Evolutionary conservation across 2,888 invertebrate species (phyloP).

Genomic region (Cryptosula pallasiana): DNA sequence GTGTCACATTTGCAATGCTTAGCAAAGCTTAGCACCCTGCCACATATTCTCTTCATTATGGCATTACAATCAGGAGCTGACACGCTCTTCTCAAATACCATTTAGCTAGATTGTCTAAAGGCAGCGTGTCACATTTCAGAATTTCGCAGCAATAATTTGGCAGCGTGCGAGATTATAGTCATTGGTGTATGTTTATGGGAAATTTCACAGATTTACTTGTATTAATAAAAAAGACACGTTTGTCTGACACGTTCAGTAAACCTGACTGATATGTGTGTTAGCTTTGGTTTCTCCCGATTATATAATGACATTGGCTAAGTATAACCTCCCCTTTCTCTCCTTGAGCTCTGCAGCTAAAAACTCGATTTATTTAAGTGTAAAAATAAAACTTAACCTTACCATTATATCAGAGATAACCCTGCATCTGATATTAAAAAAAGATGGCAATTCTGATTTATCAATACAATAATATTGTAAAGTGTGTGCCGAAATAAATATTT

Average conservation of each 20-base stretch:
- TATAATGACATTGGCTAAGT: too few relatives aligned
- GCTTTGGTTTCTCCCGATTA: too few relatives aligned
- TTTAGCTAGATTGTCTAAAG: neutral
- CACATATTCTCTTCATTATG: neutral
- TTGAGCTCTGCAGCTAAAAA: too few relatives aligned
- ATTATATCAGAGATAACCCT: too few relatives aligned
- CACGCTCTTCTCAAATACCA: neutral
- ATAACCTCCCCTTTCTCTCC: too few relatives aligned
- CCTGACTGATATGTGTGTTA: too few relatives aligned
- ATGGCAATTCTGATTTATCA: too few relatives aligned
- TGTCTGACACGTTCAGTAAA: neutral
- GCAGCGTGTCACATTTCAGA: neutral
- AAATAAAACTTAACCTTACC: too few relatives aligned
- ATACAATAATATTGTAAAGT: too few relatives aligned
- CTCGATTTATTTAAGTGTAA: too few relatives aligned
- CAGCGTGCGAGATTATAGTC: neutral
- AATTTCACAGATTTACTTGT: neutral
- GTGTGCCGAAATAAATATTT: too few relatives aligned
- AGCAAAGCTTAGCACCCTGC: conserved; percentile 20
- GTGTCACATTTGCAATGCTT: conserved; percentile 15
- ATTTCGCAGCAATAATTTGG: neutral
- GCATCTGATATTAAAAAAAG: too few relatives aligned
- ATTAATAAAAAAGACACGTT: neutral
- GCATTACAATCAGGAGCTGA: neutral
- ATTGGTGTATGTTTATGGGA: neutral